These are phyloP conservation scores for Gryon sp. DNA, from an alignment of 1,140 invertebrate species.

Conservation along the genomic window DNA sequence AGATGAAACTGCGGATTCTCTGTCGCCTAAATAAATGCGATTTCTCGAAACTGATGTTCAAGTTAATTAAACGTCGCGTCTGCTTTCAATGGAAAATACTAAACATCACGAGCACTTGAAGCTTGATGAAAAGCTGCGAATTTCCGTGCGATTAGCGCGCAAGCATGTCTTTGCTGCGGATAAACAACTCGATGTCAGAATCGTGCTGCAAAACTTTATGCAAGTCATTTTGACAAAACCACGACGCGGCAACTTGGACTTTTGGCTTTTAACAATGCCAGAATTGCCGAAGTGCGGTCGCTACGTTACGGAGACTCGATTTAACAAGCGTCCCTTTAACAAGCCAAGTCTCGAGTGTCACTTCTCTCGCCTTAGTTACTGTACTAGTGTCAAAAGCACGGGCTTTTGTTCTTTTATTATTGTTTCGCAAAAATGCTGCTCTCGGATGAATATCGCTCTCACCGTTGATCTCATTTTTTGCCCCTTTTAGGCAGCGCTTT, in stretches of 20 bases:
- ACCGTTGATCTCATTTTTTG: conserved; percentile 36
- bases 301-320: conserved; percentile 20
- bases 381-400: conserved; percentile 32
- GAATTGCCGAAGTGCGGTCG: conserved; percentile 21
- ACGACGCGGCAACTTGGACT: conserved; percentile 12
- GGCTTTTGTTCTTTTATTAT: conserved; percentile 51
- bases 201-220: conserved; percentile 17
- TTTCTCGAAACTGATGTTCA: conserved; percentile 10
- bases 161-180: conserved; percentile 11
- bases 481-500: conserved; percentile 2
- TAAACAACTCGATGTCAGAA: conserved; percentile 19
- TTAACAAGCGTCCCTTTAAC: conserved; percentile 55
- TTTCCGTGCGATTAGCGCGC: conserved; percentile 20
- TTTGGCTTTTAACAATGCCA: conserved; percentile 24
- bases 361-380: conserved; percentile 44
- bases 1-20: no score
- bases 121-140: conserved; percentile 24
- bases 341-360: conserved; percentile 49
- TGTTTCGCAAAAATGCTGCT: conserved; percentile 29
- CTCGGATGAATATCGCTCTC: conserved; percentile 13
- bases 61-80: conserved; percentile 16
- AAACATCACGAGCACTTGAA: conserved; percentile 1
- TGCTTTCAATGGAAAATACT: background rate
- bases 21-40: conserved; percentile 2
- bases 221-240: conserved; percentile 9